Evolutionary conservation across 2,888 invertebrate genomes (phyloP).

Genomic region (Hypomecis punctinalis): DNA sequence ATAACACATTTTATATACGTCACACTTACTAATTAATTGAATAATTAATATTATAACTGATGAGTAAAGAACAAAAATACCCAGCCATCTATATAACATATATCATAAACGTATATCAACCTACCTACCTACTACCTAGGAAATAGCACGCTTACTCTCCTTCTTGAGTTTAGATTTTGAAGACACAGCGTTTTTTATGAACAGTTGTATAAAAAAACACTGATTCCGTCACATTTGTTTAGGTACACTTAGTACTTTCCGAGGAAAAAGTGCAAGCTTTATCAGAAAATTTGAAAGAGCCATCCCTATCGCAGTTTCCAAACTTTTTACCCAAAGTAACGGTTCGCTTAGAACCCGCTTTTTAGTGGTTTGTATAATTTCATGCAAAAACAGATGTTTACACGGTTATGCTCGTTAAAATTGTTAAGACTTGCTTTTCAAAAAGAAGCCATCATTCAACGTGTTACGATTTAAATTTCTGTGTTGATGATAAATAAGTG

Average conservation of each 20-base stretch:
- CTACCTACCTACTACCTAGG: no score
- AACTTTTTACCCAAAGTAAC: slow-evolving; percentile 56
- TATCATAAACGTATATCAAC: no score
- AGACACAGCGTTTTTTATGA: no score
- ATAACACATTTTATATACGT: no score
- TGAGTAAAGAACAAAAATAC: no score
- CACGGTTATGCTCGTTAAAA: slow-evolving; percentile 46
- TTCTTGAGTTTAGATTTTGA: no score
- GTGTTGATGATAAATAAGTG: not conserved
- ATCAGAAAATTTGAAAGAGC: slow-evolving; percentile 2
- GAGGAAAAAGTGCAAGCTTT: not conserved
- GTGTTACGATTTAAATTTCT: slow-evolving; percentile 21
- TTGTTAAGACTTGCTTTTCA: slow-evolving; percentile 31
- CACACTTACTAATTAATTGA: no score
- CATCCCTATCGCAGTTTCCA: slow-evolving; percentile 48
- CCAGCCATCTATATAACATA: no score
- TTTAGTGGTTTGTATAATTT: slow-evolving; percentile 53
- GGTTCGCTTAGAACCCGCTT: slow-evolving; percentile 54
- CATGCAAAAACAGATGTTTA: slow-evolving; percentile 51
- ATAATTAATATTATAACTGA: no score
- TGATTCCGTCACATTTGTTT: no score
- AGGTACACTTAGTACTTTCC: not conserved
- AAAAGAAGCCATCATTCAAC: slow-evolving; percentile 32
- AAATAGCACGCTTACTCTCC: no score
- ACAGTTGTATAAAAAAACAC: no score